A percentile compares a stretch with the other conserved stretches of the same genome.
Evolutionary conservation across 2,113 vertebrate genomes (phyloP).

Genomic region (Pogonocichla stellata): DNA sequence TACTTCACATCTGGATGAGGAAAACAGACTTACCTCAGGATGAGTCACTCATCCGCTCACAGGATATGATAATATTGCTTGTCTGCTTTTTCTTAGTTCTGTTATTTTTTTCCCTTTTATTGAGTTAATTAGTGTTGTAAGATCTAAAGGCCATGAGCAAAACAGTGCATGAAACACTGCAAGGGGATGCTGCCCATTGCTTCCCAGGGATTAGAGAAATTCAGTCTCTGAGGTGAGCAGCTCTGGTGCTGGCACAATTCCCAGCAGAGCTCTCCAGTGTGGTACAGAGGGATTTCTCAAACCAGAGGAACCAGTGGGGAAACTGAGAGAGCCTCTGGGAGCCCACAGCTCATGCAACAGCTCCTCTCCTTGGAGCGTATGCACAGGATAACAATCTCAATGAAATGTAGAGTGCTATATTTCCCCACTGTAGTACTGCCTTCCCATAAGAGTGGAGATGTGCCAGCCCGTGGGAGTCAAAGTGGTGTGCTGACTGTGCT

Average conservation of each 20-base stretch:
- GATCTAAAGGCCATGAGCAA: background rate
- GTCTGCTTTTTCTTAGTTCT: background rate
- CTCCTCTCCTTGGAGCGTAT: background rate
- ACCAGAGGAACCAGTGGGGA: background rate
- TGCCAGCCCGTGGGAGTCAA: background rate
- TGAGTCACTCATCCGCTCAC: background rate
- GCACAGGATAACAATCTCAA: background rate
- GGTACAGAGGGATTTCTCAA: background rate
- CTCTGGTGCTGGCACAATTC: background rate
- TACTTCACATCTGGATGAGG: background rate
- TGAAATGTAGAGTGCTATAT: background rate
- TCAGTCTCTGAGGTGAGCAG: background rate
- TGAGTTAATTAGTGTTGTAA: background rate
- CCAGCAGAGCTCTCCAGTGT: background rate
- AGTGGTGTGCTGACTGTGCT: background rate
- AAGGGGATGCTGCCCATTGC: background rate
- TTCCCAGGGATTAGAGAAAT: background rate
- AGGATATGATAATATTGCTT: background rate
- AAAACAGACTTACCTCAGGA: conserved; percentile 4
- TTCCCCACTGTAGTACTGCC: background rate
- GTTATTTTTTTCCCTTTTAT: background rate
- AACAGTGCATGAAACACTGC: background rate
- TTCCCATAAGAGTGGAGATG: background rate
- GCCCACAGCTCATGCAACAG: background rate
- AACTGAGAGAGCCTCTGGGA: background rate